Evolutionary conservation across 2,888 invertebrate genomes (phyloP), one percentile per base, ranked within the genome.

Genomic region (Candidula unifasciata): DNA sequence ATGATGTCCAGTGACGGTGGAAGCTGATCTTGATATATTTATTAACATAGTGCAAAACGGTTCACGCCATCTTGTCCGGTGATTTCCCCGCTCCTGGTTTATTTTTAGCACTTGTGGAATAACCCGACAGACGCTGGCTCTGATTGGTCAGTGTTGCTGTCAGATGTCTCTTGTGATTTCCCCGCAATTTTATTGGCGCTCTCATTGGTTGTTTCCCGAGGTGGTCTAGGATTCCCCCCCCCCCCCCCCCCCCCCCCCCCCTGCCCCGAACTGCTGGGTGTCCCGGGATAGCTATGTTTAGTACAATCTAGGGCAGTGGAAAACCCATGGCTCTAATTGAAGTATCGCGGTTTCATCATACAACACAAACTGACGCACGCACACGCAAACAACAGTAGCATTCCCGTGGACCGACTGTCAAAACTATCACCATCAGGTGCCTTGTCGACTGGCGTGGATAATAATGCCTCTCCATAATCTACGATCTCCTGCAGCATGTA

Each of bases 221-320:
- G n/a, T n/a, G n/a, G n/a, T n/a, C n/a, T n/a, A 13, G 77, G 69
- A 83, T 57, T 83, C 77, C 69, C 83, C 82, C n/a, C n/a, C n/a
- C n/a, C n/a, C n/a, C n/a, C n/a, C n/a, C n/a, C n/a, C n/a, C n/a
- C n/a, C n/a, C n/a, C n/a, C n/a, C n/a, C n/a, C n/a, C n/a, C n/a
- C n/a, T n/a, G n/a, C n/a, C n/a, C n/a, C n/a, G n/a, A n/a, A 35
- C 0, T 37, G 52, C 37, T 35, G 57, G 27, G 13, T 30, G 27
- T 13, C 1, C n/a, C 30, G 13, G 30, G 18, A 33, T 13, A 21
- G n/a, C 78, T 78, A 64, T 60, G 27, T 64, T 37, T 78, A 78
- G 30, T 24, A 27, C 27, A 52, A n/a, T 24, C 77, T 35, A 60
- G 33, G 35, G 10, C 24, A 35, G 3, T 57, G 77, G 77, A 77